Evolutionary conservation across 1,140 invertebrate genomes (phyloP), one percentile per base, ranked within the genome.

Genomic region (Harpegnathos saltator): DNA sequence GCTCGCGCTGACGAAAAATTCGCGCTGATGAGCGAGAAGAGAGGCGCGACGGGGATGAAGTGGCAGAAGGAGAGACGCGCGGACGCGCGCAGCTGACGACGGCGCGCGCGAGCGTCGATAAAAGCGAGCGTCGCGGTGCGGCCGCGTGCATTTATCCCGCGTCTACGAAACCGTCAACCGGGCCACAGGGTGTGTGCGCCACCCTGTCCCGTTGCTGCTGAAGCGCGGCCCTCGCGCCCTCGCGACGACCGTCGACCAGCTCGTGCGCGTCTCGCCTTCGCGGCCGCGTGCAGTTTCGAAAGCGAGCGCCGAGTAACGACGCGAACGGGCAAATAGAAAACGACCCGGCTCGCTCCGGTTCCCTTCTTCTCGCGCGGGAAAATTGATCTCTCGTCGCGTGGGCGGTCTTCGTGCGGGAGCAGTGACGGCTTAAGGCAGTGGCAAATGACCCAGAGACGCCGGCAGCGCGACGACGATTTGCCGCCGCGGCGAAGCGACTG

Each of bases 141-240:
- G 38, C 83, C 88, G 82, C 87, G 89, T 91, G 87, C 93, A 93
- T 91, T 93, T 87, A 90, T 91, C 91, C 89, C 90, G 91, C 90
- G 89, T 89, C 92, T 90, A 83, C 74, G 83, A 85, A 71, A 81
- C 85, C 52, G 89, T 90, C 93, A 90, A 92, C 90, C 87, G 82
- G 85, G 26, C 75, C 68, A 24, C 89, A 15, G 1, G 48, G 56
- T 62, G 74, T 38, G 74, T 26, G 29, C 54, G 65, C 9, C 24
- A 19, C 4, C 26, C 56, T 52, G 4, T 29, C 22, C 12, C 17
- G 26, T 0, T n/a, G n/a, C n/a, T n/a, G n/a, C n/a, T n/a, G n/a
- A n/a, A n/a, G n/a, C n/a, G n/a, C n/a, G n/a, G n/a, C n/a, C n/a
- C n/a, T n/a, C 38, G 12, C 24, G 14, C 12, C n/a, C 14, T 24